Evolutionary conservation across 2,113 vertebrate genomes (phyloP), one percentile per base, ranked within the genome.

Genomic region (Chionodraco myersi): DNA sequence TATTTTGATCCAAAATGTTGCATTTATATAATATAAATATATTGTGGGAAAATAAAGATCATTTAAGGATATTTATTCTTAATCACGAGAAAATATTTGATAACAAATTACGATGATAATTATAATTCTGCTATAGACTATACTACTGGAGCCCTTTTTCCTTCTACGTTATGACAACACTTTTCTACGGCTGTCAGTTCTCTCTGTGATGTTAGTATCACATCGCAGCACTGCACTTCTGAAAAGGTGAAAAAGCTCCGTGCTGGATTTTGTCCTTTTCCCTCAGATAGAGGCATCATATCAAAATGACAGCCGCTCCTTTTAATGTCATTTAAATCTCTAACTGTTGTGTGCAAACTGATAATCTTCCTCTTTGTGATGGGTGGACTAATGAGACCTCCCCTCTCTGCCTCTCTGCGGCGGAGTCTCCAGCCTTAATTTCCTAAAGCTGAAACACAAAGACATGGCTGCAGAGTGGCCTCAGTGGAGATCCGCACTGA

Each of bases 361-460:
- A 89, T 92, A 90, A 93, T 94, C 90, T 89, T 70, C 82, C 54
- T 90, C 85, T 89, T 86, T 89, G 86, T 89, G 90, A 91, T 88
- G 65, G 72, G 67, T 12, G n/a, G 81, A 84, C 90, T 93, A 92
- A 93, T 92, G 92, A 93, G 84, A 87, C 83, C 95, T 95, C 96
- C 96, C 95, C 92, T 93, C 94, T 93, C 94, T 71, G 79, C 84
- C 88, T 91, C 79, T 70, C 80, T 52, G 61, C 11, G 84, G 44
- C 74, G 95, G 94, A 93, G 94, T 94, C 94, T 95, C 95, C 96
- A 95, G 95, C 95, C 94, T 41, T 96, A 95, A 96, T 97, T 97
- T 96, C 96, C 88, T 97, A 96, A 96, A 95, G 96, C 96, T 95
- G 96, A 95, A 96, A 96, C 96, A 97, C 96, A 97, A 94, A 96